phyloP scores from a whole-genome alignment of 2,797 vertebrate genomes.

The Ptychadena robeensis region DNA sequence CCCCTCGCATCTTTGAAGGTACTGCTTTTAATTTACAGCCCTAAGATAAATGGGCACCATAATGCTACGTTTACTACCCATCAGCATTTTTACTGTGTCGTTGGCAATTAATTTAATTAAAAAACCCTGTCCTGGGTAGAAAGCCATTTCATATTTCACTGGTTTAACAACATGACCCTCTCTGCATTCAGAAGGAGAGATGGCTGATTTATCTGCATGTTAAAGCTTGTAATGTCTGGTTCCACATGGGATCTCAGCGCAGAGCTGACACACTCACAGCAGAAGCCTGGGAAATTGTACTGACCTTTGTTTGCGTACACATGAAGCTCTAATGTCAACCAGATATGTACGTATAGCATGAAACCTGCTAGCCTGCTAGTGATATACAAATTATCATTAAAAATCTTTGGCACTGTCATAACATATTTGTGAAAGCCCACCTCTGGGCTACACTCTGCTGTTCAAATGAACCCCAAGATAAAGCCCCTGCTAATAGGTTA shows the following conservation, averaged over 20 bases:
- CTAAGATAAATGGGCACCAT: conserved; percentile 82
- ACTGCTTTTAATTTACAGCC: conserved; percentile 76
- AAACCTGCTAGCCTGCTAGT: neutral
- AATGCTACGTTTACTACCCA: conserved; percentile 86
- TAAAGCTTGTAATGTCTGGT: conserved; percentile 50
- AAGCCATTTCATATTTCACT: conserved; percentile 85
- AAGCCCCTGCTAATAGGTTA: too few species aligned
- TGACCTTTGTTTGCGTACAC: conserved; percentile 4
- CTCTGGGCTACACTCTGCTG: too few species aligned
- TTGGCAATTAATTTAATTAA: conserved; percentile 96
- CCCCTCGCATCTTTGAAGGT: conserved; percentile 61
- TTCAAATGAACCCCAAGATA: too few species aligned
- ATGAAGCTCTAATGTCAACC: neutral
- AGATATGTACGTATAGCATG: neutral
- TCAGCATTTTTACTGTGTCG: conserved; percentile 88
- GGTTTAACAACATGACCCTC: conserved; percentile 76
- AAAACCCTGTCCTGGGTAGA: conserved; percentile 83
- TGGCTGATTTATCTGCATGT: conserved; percentile 59
- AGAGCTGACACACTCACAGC: conserved; percentile 26
- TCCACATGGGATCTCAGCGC: conserved; percentile 44
- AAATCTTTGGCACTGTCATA: too few species aligned
- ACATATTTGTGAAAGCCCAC: too few species aligned
- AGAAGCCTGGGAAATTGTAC: conserved; percentile 1
- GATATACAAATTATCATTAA: neutral
- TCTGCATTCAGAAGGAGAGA: conserved; percentile 59